Conservation (phyloP, 2,113 vertebrate genomes). For the Oryzias javanicus region DNA sequence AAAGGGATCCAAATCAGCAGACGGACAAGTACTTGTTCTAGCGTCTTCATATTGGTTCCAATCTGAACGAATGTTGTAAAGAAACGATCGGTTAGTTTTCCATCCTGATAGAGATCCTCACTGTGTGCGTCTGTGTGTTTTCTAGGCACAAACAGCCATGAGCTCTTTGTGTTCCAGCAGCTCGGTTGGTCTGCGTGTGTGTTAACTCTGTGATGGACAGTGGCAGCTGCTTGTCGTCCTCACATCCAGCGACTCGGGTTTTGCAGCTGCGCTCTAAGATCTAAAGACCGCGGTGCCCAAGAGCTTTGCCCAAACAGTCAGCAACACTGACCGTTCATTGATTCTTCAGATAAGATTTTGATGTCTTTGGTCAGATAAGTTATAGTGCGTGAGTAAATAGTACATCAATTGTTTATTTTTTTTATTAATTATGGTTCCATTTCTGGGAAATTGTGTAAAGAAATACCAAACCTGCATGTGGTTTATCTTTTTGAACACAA, state of each 20-base stretch:
- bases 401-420: too few relatives aligned
- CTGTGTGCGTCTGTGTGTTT: slow-evolving; percentile 43
- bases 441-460: too few relatives aligned
- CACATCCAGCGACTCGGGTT: slow-evolving; percentile 80
- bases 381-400: background rate
- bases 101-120: slow-evolving; percentile 35
- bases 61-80: slow-evolving; percentile 8
- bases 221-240: slow-evolving; percentile 85
- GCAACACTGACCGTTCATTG: slow-evolving; percentile 14
- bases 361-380: background rate
- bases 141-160: slow-evolving; percentile 67
- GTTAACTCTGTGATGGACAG: slow-evolving; percentile 81
- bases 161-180: slow-evolving; percentile 75
- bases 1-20: slow-evolving; percentile 77
- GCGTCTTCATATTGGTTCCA: slow-evolving; percentile 83
- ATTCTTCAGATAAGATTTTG: background rate
- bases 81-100: slow-evolving; percentile 36
- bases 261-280: slow-evolving; percentile 71
- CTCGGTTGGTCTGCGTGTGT: slow-evolving; percentile 80
- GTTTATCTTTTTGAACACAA: slow-evolving; percentile 3
- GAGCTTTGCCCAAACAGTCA: slow-evolving; percentile 4
- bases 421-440: too few relatives aligned
- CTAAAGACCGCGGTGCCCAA: slow-evolving; percentile 7
- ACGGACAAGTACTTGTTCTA: slow-evolving; percentile 74
- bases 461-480: too few relatives aligned